Evolutionary conservation across 2,113 vertebrate species (phyloP), one percentile per base, ranked within the genome.

Genomic region (Motacilla tschutschensis): DNA sequence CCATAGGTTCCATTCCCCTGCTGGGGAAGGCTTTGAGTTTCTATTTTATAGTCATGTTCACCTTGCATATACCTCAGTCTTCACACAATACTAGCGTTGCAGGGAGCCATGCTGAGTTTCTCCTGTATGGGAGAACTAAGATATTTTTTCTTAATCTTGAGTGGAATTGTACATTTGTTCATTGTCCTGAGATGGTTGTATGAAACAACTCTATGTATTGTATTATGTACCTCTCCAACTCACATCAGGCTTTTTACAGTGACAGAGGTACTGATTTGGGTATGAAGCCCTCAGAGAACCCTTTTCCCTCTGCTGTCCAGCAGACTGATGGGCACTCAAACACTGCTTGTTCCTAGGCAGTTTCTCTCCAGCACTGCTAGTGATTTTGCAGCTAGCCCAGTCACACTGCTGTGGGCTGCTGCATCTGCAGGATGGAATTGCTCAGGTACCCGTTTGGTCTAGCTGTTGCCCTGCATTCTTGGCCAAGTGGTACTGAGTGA

Each of bases 21-120:
- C 75, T 91, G 63, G 79, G 64, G 40, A 93, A 93, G 62, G 66
- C 93, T 94, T 87, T 88, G 85, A 95, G 87, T 88, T 86, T 51
- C 69, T 91, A 5, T 94, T 94, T 93, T 86, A 79, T 79, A 28
- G 50, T 85, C n/a, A 14, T 40, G 64, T 88, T 92, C 83, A 76
- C 70, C 93, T 95, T 92, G 87, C 93, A 75, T 74, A 47, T 90
- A 81, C 60, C 75, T 81, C 20, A 35, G 75, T 79, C 91, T 96
- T 92, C 87, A 78, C 48, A 87, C 91, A 83, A 51, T 60, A 26
- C 47, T 59, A 66, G 79, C 7, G 3, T 2, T 2, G 17, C 60
- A 85, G 62, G 69, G 59, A 82, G 69, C 83, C 46, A 7, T 26
- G 38, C 41, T 10, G 76, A 51, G 46, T 79, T 90, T 92, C 77